These are phyloP conservation scores for Selenia dentaria DNA, from an alignment of 2,888 invertebrate genomes.

Conservation along the genomic window DNA sequence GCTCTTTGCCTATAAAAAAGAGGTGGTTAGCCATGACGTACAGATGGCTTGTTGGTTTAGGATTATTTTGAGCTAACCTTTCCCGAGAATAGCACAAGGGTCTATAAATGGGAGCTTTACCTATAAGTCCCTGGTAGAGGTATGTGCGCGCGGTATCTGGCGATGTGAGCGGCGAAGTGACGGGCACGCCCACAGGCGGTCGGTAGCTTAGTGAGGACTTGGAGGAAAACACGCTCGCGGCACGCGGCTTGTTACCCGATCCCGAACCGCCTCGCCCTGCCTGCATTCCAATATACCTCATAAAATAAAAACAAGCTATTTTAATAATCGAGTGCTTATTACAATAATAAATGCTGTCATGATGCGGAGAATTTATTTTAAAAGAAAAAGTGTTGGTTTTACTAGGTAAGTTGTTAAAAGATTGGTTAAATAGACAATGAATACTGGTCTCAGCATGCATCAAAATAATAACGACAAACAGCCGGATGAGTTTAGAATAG, in stretches of 20 bases:
- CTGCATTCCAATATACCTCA: conserved; percentile 1
- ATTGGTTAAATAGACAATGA: conserved; percentile 20
- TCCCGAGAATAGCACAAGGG: too few species aligned
- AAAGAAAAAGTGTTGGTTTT: too few species aligned
- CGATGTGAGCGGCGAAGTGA: conserved; percentile 94
- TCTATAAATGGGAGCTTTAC: too few species aligned
- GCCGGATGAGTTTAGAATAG: conserved; percentile 28
- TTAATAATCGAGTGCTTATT: too few species aligned
- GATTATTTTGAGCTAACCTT: too few species aligned
- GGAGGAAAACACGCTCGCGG: conserved; percentile 95
- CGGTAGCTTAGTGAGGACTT: conserved; percentile 95
- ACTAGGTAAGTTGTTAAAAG: too few species aligned
- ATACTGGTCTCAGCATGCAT: conserved; percentile 34
- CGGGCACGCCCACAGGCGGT: conserved; percentile 89
- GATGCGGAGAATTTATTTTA: too few species aligned
- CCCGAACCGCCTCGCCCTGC: conserved; percentile 21
- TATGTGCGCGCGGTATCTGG: conserved; percentile 96
- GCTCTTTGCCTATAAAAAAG: conserved; percentile 86
- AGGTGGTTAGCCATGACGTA: too few species aligned
- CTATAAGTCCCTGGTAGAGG: conserved; percentile 93
- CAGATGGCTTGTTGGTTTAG: too few species aligned
- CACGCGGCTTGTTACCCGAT: conserved; percentile 87
- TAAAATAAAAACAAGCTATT: too few species aligned
- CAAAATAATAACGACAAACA: conserved; percentile 36
- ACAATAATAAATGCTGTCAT: too few species aligned